Evolutionary conservation across 2,797 vertebrate genomes (phyloP).

Genomic region (Mallotus villosus): DNA sequence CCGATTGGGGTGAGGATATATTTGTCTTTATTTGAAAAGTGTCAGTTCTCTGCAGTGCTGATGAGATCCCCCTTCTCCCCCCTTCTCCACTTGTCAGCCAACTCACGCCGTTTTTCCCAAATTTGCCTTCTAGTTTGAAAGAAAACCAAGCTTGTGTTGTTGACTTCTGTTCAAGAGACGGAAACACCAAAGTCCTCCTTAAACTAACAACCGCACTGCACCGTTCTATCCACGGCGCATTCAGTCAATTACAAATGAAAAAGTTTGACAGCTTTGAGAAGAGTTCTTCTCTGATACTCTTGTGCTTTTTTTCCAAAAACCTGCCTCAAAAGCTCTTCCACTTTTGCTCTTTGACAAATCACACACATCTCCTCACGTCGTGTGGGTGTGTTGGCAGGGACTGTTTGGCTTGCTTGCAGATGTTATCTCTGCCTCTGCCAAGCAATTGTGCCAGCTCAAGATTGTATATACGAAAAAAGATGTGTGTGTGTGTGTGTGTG

Average conservation of each 20-base stretch:
- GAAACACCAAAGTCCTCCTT: no score
- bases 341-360: conserved; percentile 38
- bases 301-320: conserved; percentile 14
- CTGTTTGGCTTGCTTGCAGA: conserved; percentile 42
- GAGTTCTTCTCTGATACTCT: conserved; percentile 5
- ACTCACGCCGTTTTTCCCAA: no score
- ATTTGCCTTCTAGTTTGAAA: no score
- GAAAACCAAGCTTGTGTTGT: no score
- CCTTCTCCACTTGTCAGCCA: no score
- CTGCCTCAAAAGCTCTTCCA: conserved; percentile 34
- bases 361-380: conserved; percentile 29
- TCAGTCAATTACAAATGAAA: conserved; percentile 41
- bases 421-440: conserved; percentile 50
- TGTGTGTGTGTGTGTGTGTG: not conserved
- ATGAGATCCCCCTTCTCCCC: no score
- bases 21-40: no score
- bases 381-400: conserved; percentile 40
- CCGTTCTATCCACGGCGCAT: conserved; percentile 24
- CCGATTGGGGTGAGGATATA: no score
- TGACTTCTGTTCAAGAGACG: no score
- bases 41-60: no score
- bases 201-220: conserved; percentile 4
- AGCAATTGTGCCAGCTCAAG: conserved; percentile 34
- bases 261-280: conserved; percentile 39
- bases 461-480: conserved; percentile 23